Base-by-base conservation (phyloP, 37 sponge, comb jelly and placozoan genomes). In the Halichondria panicea region DNA sequence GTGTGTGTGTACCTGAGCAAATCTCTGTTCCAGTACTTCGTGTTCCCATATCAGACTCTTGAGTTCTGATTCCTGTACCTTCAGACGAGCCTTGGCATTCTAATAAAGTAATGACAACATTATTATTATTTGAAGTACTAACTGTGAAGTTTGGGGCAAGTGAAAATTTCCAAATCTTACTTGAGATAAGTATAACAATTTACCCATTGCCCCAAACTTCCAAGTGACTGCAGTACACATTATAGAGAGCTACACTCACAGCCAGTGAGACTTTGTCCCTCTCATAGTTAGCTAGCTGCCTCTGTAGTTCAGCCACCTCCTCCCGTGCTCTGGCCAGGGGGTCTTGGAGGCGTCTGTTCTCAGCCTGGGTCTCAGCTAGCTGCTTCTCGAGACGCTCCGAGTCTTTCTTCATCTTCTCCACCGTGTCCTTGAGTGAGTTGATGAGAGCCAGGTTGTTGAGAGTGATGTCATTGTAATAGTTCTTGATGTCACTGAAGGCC, bases 401-500 rank as follows among this genome's bases (percentile, higher is more conserved):
- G 45, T 95, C 95, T 75, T 93, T 95, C 83, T 95, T 98, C 99
- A 98, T 95, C 40, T 87, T 93, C 77, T 98, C 99, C 24, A 92
- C 88, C 85, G 93, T 91, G 52, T 97, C 97, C 97, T 98, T 98
- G 52, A 98, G 87, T 34, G 96, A 92, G 82, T 95, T 95, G 70
- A 98, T 98, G 66, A 98, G 93, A 33, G 96, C 91, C 7, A 98
- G 79, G 85, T 98, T 98, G 73, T 98, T 98, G 56, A 95, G 94
- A 11, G 99, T 98, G 76, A 98, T 98, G 75, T 98, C 99, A 72
- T 98, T 98, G 83, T 98, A 98, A 77, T 98, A 98, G 73, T 93
- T 95, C 87, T 98, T 98, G 75, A 98, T 98, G 73, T 95, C 96
- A 81, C 94, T 93, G 79, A 98, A 98, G 3, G 96, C 96, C 74